Percentiles rank a stretch among this genome's conserved stretches.
Evolutionary conservation across 30 jellyfish, hydroid and myxozoan genomes (phyloP).

Genomic region (Turritopsis rubra): DNA sequence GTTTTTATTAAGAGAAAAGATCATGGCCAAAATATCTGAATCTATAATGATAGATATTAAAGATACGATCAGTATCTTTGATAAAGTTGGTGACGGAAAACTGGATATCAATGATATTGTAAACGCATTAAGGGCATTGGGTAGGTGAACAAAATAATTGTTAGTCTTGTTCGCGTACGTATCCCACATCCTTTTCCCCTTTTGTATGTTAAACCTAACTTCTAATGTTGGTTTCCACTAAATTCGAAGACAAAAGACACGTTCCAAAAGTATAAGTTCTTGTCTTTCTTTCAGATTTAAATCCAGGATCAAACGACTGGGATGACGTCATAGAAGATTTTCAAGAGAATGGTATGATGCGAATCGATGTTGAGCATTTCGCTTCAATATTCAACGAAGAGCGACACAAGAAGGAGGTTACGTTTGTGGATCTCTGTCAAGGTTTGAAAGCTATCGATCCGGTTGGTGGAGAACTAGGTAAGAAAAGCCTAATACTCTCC

Average conservation of each 20-base stretch:
- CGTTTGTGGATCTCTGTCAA: background rate
- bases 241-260: background rate
- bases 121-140: slow-evolving; percentile 4
- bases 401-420: background rate
- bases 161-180: background rate
- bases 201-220: background rate
- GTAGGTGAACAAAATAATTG: background rate
- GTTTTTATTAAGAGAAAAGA: too few relatives aligned
- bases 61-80: slow-evolving; percentile 10
- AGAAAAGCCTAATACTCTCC: background rate
- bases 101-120: slow-evolving; percentile 6
- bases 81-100: slow-evolving; percentile 24
- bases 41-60: slow-evolving; percentile 13
- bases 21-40: slow-evolving; percentile 9
- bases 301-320: slow-evolving; percentile 10
- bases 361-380: background rate
- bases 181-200: background rate
- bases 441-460: slow-evolving; percentile 15
- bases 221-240: background rate
- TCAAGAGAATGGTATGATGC: background rate
- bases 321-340: background rate
- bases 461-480: slow-evolving; percentile 11
- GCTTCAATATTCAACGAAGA: slow-evolving; percentile 2
- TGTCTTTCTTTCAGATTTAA: background rate
- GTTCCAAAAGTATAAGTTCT: background rate